Conservation (phyloP, 1,140 invertebrate genomes). For the Agrilus planipennis region DNA sequence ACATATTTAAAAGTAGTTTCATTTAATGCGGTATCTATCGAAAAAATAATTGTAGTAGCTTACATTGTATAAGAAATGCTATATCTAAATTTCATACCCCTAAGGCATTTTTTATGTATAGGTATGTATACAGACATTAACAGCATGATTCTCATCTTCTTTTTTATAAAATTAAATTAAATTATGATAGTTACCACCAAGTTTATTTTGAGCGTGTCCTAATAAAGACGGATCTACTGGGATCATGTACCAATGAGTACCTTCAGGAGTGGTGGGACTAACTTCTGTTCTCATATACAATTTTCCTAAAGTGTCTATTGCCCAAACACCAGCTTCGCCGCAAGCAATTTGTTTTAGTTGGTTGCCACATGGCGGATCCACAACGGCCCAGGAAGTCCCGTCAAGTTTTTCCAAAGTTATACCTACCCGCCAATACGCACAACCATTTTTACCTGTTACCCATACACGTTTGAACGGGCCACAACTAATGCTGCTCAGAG, state of each 20-base stretch:
- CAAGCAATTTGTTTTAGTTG: slow-evolving; percentile 67
- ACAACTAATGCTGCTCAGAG: slow-evolving; percentile 59
- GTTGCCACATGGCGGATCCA: slow-evolving; percentile 50
- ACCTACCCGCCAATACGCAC: slow-evolving; percentile 64
- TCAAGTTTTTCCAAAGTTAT: slow-evolving; percentile 50
- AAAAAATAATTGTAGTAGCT: slow-evolving; percentile 1
- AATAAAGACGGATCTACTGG: slow-evolving; percentile 44
- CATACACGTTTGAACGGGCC: slow-evolving; percentile 61
- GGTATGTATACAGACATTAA: no score
- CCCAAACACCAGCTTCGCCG: slow-evolving; percentile 58
- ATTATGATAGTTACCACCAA: no score
- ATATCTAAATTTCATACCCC: not conserved
- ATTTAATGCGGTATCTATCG: slow-evolving; percentile 23
- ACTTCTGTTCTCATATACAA: slow-evolving; percentile 58
- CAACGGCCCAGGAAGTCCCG: slow-evolving; percentile 47
- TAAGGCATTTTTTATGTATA: not conserved
- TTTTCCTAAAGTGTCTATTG: slow-evolving; percentile 46
- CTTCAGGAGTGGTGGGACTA: slow-evolving; percentile 56
- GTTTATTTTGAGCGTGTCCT: no score
- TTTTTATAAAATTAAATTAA: no score
- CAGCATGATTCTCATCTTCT: no score
- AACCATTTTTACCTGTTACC: slow-evolving; percentile 75
- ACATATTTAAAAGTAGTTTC: slow-evolving; percentile 48
- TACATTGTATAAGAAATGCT: not conserved
- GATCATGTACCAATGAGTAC: slow-evolving; percentile 56